Evolutionary conservation across 1,140 invertebrate genomes (phyloP), one percentile per base, ranked within the genome.

Genomic region (Colletes gigas): DNA sequence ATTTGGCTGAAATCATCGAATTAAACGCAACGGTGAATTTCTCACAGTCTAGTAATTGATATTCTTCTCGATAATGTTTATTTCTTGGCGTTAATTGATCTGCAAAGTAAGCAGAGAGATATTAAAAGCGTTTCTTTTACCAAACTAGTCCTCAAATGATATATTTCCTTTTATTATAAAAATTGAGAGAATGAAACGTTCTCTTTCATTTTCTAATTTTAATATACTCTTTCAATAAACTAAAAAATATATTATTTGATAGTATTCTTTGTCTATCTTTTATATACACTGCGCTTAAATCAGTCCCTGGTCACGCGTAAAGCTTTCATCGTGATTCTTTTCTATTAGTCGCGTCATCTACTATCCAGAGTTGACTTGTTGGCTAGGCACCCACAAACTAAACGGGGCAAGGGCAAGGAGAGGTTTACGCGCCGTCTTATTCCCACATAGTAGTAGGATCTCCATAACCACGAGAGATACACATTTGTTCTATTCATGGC

Each of bases 201-300:
- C 21, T 15, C 21, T 41, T 41, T 39, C 39, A 15, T 10, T 4
- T 65, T 67, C n/a, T 50, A 50, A 21, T 50, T 21, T 7, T 1
- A 30, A 21, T 41, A 50, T 50, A 19, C 9, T 50, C 44, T 67
- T 52, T 52, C 44, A 50, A 47, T 14, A 67, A 66, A 21, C 10
- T 67, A 21, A 67, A 21, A 67, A 67, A 67, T 67, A 50, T 50
- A 50, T 67, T 67, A 47, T 21, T 67, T 50, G 1, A n/a, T 19
- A 15, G 4, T 52, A 19, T 52, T 52, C 44, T 8, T 21, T 19
- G 19, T 21, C 8, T 21, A 67, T 21, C 63, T n/a, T 30, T 47
- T 50, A 50, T 50, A 10, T 50, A 67, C 41, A 67, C 10, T 67
- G 41, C n/a, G 10, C n/a, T 3, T 50, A 19, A 10, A 41, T 66